A percentile compares a stretch with the other conserved stretches of the same genome.
Evolutionary conservation across 2,797 vertebrate genomes (phyloP).

Genomic region (Pseudochirops corinnae): DNA sequence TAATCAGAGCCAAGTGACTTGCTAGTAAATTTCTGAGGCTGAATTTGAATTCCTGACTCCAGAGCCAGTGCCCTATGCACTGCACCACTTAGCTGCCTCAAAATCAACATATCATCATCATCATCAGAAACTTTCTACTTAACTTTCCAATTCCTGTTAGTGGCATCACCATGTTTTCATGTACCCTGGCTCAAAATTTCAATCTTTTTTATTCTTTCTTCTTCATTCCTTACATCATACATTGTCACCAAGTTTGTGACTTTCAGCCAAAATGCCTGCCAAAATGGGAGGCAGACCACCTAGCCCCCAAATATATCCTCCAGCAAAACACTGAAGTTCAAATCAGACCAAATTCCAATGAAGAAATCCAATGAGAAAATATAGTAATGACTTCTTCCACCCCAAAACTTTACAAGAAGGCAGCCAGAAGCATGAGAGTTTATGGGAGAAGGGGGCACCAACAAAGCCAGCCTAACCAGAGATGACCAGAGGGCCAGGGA

Average conservation of each 20-base stretch:
- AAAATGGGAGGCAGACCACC: not conserved
- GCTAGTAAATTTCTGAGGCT: too few species aligned
- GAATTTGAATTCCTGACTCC: too few species aligned
- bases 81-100: too few species aligned
- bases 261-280: not conserved
- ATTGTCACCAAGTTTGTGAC: not conserved
- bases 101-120: not conserved
- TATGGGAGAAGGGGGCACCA: too few species aligned
- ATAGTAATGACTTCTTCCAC: too few species aligned
- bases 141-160: not conserved
- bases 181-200: not conserved
- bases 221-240: not conserved
- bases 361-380: not conserved
- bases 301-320: not conserved
- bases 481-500: too few species aligned
- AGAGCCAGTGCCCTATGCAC: too few species aligned
- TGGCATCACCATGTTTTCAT: not conserved
- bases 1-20: too few species aligned
- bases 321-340: not conserved
- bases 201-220: not conserved
- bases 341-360: not conserved
- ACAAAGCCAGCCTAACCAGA: too few species aligned
- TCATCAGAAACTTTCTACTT: not conserved
- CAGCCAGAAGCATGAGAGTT: too few species aligned
- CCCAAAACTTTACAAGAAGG: too few species aligned